Conservation (phyloP, 2,113 vertebrate species). For the Anguilla japonica region DNA sequence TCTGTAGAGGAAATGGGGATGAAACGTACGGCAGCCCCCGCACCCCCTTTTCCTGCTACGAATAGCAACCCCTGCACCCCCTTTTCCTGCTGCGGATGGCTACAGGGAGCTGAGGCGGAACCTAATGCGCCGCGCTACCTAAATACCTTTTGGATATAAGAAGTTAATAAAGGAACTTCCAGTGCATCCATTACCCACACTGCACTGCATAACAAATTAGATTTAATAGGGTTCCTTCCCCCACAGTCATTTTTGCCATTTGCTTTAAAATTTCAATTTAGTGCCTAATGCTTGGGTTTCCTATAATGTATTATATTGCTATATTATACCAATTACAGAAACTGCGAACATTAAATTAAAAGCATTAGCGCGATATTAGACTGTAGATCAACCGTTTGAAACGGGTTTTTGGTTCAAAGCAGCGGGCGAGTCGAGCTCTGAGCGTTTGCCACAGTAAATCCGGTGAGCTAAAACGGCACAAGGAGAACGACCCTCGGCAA, state of each 20-base stretch:
- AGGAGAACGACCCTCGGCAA: slow-evolving; percentile 8
- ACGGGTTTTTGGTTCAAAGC: slow-evolving; percentile 67
- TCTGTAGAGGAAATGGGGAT: slow-evolving; percentile 72
- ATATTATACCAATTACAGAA: slow-evolving; percentile 86
- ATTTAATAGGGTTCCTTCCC: slow-evolving; percentile 91
- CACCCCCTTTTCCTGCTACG: slow-evolving; percentile 76
- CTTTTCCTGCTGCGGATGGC: slow-evolving; percentile 75
- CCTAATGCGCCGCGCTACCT: slow-evolving; percentile 78
- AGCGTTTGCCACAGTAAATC: not conserved
- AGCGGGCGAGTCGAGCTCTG: slow-evolving; percentile 6
- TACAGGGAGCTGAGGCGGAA: slow-evolving; percentile 71
- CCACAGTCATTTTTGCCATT: slow-evolving; percentile 86
- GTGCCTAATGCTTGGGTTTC: slow-evolving; percentile 84
- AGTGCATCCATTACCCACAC: slow-evolving; percentile 89
- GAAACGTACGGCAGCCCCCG: slow-evolving; percentile 70
- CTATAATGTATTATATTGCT: slow-evolving; percentile 83
- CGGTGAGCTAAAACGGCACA: slow-evolving; percentile 12
- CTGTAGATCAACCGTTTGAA: slow-evolving; percentile 74
- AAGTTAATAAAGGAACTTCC: slow-evolving; percentile 82
- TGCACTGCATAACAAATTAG: slow-evolving; percentile 96
- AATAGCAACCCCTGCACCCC: slow-evolving; percentile 73
- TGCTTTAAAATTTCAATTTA: slow-evolving; percentile 96
- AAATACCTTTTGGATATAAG: slow-evolving; percentile 90
- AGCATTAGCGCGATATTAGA: slow-evolving; percentile 82
- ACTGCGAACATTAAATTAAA: slow-evolving; percentile 85